Conservation (phyloP, 2,797 vertebrate species). For the Capromys pilorides region DNA sequence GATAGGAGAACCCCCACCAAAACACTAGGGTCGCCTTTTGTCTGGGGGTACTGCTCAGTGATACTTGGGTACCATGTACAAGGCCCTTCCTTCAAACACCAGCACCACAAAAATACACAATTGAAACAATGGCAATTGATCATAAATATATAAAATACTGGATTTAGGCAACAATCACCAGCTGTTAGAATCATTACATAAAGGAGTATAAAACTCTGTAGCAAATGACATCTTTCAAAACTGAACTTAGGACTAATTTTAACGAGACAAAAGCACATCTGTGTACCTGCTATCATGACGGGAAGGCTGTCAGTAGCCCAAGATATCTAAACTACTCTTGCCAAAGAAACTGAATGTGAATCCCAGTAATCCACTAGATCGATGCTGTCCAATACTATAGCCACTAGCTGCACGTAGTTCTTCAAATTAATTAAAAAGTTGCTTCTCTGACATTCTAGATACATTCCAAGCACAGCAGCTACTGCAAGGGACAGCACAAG, state of each 20-base stretch:
- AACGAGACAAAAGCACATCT: background rate
- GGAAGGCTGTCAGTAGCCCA: background rate
- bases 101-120: background rate
- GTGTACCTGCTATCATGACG: background rate
- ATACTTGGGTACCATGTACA: too few species aligned
- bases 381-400: background rate
- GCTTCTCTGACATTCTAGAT: background rate
- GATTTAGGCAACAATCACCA: background rate
- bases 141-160: conserved; percentile 7
- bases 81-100: background rate
- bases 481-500: background rate
- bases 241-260: conserved; percentile 17
- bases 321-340: background rate
- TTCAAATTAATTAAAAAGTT: conserved; percentile 5
- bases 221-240: conserved; percentile 7
- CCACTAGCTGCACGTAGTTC: background rate
- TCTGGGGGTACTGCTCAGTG: background rate
- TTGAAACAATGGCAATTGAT: background rate
- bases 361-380: background rate
- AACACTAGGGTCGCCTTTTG: background rate
- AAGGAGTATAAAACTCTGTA: background rate
- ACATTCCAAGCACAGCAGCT: background rate
- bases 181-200: background rate
- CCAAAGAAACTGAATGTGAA: conserved; percentile 7
- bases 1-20: background rate